Evolutionary conservation across 2,113 vertebrate genomes (phyloP).

Genomic region (Entosphenus tridentatus): DNA sequence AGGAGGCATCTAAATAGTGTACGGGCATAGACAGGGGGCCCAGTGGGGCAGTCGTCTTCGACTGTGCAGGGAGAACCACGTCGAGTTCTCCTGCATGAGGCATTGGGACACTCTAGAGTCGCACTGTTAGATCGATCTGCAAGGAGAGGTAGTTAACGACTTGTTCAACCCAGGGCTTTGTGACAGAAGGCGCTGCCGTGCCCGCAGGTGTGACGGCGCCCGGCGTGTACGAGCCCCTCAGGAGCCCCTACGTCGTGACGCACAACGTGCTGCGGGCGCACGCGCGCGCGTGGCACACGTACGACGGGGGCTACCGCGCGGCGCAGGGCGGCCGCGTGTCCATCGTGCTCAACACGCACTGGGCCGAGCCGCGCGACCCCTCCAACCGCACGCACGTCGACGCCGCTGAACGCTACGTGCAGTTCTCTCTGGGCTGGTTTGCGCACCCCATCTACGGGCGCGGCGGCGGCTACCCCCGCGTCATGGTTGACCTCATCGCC

Average conservation of each 20-base stretch:
- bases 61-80: too few relatives aligned
- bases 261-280: conserved; percentile 1
- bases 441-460: not conserved
- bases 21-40: too few relatives aligned
- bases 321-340: not conserved
- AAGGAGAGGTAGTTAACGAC: too few relatives aligned
- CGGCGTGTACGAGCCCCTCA: not conserved
- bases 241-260: not conserved
- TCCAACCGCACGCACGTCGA: not conserved
- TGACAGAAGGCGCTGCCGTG: too few relatives aligned
- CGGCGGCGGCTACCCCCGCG: not conserved
- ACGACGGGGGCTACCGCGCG: not conserved
- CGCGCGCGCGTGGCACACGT: not conserved
- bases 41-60: too few relatives aligned
- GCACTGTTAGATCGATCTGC: too few relatives aligned
- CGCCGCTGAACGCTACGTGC: not conserved
- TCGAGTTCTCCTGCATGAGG: too few relatives aligned
- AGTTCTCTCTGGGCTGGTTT: conserved; percentile 2
- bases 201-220: not conserved
- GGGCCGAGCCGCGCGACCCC: not conserved
- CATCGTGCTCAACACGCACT: not conserved
- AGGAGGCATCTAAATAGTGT: too few relatives aligned
- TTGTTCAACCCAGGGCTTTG: too few relatives aligned
- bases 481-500: not conserved
- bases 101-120: too few relatives aligned